Evolutionary conservation across 2,888 invertebrate species (phyloP).

Genomic region (Poecilobothrus nobilitatus): DNA sequence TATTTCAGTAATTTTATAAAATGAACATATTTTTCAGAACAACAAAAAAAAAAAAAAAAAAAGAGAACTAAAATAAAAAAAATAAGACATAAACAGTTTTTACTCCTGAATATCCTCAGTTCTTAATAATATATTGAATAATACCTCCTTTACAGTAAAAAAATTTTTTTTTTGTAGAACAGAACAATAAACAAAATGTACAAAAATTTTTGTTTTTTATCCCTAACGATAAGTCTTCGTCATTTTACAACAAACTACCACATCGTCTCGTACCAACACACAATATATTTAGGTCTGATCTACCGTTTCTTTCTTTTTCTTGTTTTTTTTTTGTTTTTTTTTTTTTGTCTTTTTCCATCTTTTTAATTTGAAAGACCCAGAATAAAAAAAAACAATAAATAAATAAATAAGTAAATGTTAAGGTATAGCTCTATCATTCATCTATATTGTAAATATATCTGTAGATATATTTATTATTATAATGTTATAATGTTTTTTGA

Average conservation of each 20-base stretch:
- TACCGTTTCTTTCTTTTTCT: background rate
- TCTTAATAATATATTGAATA: background rate
- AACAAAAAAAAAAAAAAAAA: no score
- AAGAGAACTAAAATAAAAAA: no score
- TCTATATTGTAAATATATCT: background rate
- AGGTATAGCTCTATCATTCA: background rate
- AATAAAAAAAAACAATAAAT: background rate
- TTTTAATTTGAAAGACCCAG: no score
- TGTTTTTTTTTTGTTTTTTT: no score
- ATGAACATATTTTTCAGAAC: no score
- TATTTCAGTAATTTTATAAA: no score
- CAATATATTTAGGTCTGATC: background rate
- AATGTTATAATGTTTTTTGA: background rate
- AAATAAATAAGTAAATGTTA: background rate
- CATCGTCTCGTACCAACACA: background rate
- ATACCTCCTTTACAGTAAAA: background rate
- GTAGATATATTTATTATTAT: constrained; percentile 2
- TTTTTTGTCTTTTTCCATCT: no score
- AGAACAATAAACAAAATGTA: background rate
- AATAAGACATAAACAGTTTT: background rate
- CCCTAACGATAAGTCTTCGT: background rate
- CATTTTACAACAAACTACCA: background rate
- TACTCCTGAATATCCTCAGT: background rate
- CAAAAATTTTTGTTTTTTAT: background rate
- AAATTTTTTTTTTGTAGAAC: background rate